A percentile compares a stretch with the other conserved stretches of the same genome.
Evolutionary conservation across 2,888 invertebrate genomes (phyloP).

Genomic region (Alcis repandata): DNA sequence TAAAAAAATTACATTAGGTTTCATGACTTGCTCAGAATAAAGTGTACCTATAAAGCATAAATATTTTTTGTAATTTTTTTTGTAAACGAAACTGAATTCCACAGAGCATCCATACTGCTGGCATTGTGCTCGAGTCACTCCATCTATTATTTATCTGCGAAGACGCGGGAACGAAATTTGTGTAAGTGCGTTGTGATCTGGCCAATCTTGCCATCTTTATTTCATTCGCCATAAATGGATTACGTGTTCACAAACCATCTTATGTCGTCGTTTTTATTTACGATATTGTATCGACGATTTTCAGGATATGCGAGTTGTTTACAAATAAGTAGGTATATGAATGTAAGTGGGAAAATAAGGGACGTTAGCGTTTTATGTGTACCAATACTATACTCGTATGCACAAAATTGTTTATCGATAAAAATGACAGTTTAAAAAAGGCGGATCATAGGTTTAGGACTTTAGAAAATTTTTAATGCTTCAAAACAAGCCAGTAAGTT

Average conservation of each 20-base stretch:
- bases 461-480: too few species aligned
- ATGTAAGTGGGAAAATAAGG: conserved; percentile 18
- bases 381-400: not conserved
- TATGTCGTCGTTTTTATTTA: conserved; percentile 71
- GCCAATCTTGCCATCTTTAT: conserved; percentile 82
- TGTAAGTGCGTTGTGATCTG: conserved; percentile 84
- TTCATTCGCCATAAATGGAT: conserved; percentile 83
- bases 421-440: too few species aligned
- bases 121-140: conserved; percentile 57
- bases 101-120: conserved; percentile 30
- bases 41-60: not conserved
- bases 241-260: conserved; percentile 76
- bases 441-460: too few species aligned
- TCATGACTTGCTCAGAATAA: too few species aligned
- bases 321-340: conserved; percentile 40
- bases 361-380: not conserved
- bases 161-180: conserved; percentile 84
- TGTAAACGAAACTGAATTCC: not conserved
- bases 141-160: conserved; percentile 83
- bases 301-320: conserved; percentile 19
- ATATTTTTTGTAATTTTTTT: not conserved
- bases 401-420: too few species aligned
- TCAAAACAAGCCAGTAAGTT: too few species aligned
- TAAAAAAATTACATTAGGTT: too few species aligned
- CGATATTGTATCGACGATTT: conserved; percentile 45